phyloP scores from a whole-genome alignment of 2,797 vertebrate species.

The Myripristis jacobus region DNA sequence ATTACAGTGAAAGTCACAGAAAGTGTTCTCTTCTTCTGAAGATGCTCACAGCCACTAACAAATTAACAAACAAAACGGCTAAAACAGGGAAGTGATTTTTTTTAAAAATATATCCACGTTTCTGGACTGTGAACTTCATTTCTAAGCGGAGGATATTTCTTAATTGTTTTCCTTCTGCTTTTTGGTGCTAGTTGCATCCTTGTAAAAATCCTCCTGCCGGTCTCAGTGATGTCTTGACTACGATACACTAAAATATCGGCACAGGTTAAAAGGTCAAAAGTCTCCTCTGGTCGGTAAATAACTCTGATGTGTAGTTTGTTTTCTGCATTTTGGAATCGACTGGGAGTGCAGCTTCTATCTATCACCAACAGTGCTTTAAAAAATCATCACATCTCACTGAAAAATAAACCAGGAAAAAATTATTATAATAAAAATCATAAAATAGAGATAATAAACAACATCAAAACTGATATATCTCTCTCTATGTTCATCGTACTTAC shows the following conservation, averaged over 20 bases:
- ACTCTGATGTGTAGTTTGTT: conserved; percentile 21
- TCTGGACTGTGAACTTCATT: background rate
- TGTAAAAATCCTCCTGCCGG: background rate
- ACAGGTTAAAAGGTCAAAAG: background rate
- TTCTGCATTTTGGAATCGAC: conserved; percentile 47
- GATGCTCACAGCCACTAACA: background rate
- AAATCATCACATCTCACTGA: conserved; percentile 65
- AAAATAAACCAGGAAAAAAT: conserved; percentile 63
- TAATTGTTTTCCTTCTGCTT: background rate
- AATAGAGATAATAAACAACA: conserved; percentile 59
- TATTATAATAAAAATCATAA: conserved; percentile 58
- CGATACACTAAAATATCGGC: background rate
- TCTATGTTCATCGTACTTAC: conserved; percentile 77
- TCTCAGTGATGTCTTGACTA: no score
- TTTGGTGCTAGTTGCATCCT: background rate
- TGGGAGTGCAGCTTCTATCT: conserved; percentile 72
- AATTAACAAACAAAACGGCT: background rate
- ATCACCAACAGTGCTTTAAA: conserved; percentile 71
- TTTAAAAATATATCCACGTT: background rate
- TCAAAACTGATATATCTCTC: conserved; percentile 67
- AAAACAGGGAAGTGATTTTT: background rate
- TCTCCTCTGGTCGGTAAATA: background rate
- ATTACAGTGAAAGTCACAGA: background rate
- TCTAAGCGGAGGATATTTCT: no score
- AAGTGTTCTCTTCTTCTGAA: background rate